phyloP scores from a whole-genome alignment of 2,797 vertebrate species.

The Helostoma temminkii region DNA sequence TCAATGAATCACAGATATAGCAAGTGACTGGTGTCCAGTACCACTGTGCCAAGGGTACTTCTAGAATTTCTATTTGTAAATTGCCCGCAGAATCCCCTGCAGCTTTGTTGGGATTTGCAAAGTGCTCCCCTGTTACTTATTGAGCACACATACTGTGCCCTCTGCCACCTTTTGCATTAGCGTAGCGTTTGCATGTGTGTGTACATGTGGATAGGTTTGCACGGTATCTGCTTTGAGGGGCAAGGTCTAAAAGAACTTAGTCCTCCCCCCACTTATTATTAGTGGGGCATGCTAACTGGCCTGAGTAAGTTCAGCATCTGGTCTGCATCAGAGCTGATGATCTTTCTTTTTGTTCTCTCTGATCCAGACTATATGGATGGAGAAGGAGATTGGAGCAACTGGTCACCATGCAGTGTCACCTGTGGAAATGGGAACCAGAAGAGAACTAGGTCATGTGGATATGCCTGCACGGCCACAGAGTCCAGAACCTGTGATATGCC shows the following conservation, averaged over 20 bases:
- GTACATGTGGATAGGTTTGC: slow-evolving; percentile 19
- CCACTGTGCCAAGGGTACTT: slow-evolving; percentile 10
- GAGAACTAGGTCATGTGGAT: slow-evolving; percentile 93
- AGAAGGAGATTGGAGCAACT: slow-evolving; percentile 94
- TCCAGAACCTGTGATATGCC: slow-evolving; percentile 94
- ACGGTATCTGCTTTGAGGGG: slow-evolving; percentile 59
- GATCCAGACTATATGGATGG: slow-evolving; percentile 91
- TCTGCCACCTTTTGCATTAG: background rate
- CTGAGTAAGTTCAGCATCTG: slow-evolving; percentile 84
- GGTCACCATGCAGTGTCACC: slow-evolving; percentile 93
- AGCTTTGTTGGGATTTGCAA: slow-evolving; percentile 46
- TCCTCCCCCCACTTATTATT: slow-evolving; percentile 68
- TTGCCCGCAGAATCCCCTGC: slow-evolving; percentile 25
- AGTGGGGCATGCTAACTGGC: slow-evolving; percentile 81
- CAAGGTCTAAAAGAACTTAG: slow-evolving; percentile 79
- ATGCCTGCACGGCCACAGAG: slow-evolving; percentile 94
- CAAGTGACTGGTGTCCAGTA: slow-evolving; percentile 9
- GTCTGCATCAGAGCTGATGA: slow-evolving; percentile 78
- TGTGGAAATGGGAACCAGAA: slow-evolving; percentile 95
- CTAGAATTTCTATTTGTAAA: slow-evolving; percentile 18
- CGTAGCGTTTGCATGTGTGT: background rate
- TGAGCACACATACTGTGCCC: slow-evolving; percentile 19
- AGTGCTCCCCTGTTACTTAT: slow-evolving; percentile 34
- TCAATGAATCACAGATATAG: slow-evolving; percentile 46
- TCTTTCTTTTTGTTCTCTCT: slow-evolving; percentile 54